These are phyloP conservation scores for Papilio polyxenes DNA, from an alignment of 1,140 invertebrate genomes.

Conservation along the genomic window DNA sequence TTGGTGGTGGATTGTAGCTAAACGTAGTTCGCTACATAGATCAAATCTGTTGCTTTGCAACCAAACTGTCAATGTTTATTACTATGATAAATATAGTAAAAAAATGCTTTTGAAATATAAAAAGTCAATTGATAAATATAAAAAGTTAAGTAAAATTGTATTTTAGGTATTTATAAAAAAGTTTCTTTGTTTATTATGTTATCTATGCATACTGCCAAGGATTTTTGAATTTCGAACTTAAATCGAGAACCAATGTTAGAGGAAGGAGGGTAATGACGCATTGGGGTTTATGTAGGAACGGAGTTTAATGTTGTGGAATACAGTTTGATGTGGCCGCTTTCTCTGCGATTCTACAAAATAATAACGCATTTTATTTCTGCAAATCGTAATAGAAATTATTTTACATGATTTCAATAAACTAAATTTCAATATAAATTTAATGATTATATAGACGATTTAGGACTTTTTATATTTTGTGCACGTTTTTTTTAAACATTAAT, in stretches of 20 bases:
- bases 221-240: background rate
- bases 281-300: slow-evolving; percentile 55
- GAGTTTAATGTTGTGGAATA: slow-evolving; percentile 64
- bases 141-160: too few species aligned
- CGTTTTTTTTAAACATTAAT: background rate
- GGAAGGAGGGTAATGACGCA: slow-evolving; percentile 60
- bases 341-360: slow-evolving; percentile 27
- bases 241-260: background rate
- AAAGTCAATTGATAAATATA: too few species aligned
- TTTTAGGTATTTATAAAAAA: too few species aligned
- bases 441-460: too few species aligned
- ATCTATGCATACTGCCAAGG: background rate
- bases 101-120: too few species aligned
- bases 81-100: too few species aligned
- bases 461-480: background rate
- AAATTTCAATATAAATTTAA: background rate
- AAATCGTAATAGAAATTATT: slow-evolving; percentile 9
- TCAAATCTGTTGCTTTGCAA: too few species aligned
- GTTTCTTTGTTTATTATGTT: background rate
- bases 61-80: too few species aligned
- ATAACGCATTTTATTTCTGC: slow-evolving; percentile 36
- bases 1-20: too few species aligned
- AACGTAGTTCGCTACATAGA: too few species aligned
- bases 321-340: slow-evolving; percentile 41
- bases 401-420: background rate